Base-by-base conservation (phyloP, 2,888 invertebrate genomes). In the Drosophila borborema region DNA sequence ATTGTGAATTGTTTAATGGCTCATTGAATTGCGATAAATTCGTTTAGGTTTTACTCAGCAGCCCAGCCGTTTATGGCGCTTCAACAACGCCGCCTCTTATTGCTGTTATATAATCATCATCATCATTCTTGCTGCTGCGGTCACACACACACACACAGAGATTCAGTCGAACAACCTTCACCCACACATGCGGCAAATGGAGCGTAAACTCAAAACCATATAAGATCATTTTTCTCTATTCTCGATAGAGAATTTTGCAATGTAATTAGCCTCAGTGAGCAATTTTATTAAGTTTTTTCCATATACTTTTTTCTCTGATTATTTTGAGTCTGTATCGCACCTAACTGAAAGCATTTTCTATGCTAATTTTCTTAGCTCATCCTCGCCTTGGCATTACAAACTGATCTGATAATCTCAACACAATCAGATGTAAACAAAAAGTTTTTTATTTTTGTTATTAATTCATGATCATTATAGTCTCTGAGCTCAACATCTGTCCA, bases 151-250 rank as follows among this genome's bases (percentile, higher is more conserved):
- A 28, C 20, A 53, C n/a, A 38, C 14, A 41, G 2, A 53, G n/a
- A 59, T 38, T 77, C 43, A 9, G n/a, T 48, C 45, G 73, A 64
- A 76, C 76, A 82, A 72, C 85, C 85, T 85, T 85, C 85, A 87
- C 88, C 85, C 88, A 87, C 85, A 78, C 85, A 75, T 65, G 58
- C 61, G 81, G 41, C 82, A 71, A 79, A 77, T 87, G 81, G 64
- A 77, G 88, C 85, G 71, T 87, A 77, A 74, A 77, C 66, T 45
- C 55, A 40, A 43, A 74, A 60, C 77, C 74, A 69, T 66, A 64
- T 66, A 73, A 72, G 77, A 69, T 74, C 41, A 62, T 34, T 74
- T 55, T 58, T 61, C 53, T 36, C 61, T 51, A 41, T 59, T 23
- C 18, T 31, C 46, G 49, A 51, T 62, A 43, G 16, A 36, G 36